Conservation (phyloP, 2,113 vertebrate species). For the Bubo blakistoni region DNA sequence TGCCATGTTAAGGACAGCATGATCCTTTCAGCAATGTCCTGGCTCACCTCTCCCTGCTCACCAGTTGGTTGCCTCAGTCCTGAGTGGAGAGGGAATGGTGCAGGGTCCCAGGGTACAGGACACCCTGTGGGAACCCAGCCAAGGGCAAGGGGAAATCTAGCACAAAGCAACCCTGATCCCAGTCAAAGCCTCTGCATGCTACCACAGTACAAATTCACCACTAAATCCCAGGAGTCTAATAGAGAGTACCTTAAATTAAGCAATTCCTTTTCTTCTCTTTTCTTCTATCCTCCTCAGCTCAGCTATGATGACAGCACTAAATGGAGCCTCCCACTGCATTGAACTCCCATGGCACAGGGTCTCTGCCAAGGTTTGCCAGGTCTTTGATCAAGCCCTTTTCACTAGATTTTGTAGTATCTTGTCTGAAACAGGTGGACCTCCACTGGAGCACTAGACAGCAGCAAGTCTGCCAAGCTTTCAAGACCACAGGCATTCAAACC, state of each 20-base stretch:
- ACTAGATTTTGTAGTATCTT: background rate
- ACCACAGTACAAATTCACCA: background rate
- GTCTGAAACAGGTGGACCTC: background rate
- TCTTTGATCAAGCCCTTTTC: background rate
- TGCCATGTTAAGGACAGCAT: too few species aligned
- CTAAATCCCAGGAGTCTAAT: background rate
- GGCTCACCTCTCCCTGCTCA: background rate
- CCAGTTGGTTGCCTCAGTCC: background rate
- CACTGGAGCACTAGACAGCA: background rate
- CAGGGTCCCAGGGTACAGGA: background rate
- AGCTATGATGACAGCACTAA: background rate
- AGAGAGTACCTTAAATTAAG: background rate
- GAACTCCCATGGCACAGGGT: background rate
- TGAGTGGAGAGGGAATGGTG: background rate
- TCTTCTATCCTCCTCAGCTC: background rate
- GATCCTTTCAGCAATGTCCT: background rate
- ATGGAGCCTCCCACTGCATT: background rate
- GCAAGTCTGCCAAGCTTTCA: background rate
- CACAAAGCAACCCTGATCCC: background rate
- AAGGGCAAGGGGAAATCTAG: background rate
- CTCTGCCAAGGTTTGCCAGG: background rate
- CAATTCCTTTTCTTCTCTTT: background rate
- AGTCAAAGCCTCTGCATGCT: background rate
- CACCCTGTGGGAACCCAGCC: background rate
- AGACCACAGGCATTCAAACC: background rate